Evolutionary conservation across 1,140 invertebrate genomes (phyloP), one percentile per base, ranked within the genome.

Genomic region (Rhopalosiphum maidis): DNA sequence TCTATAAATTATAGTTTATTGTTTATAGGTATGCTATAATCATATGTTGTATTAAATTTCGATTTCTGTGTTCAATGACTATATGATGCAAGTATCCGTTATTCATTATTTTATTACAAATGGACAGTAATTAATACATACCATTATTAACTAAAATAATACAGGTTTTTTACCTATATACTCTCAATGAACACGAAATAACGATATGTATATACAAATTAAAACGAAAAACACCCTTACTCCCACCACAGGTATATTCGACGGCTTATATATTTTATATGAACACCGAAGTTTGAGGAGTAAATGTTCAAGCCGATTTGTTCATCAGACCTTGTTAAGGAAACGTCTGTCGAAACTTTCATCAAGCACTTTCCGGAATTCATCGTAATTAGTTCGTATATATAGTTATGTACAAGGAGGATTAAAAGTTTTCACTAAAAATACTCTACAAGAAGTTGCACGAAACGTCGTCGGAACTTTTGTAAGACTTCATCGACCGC

Each of bases 401-500:
- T 25, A n/a, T n/a, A 60, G 25, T 30, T 30, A 35, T n/a, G 18
- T 18, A 77, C 48, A 89, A 89, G 41, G 51, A 37, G 51, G 87
- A 89, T 89, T 89, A 89, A 89, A 89, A 89, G 35, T 89, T 89
- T 89, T 88, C n/a, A 15, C n/a, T 55, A 89, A 89, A 89, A 89
- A 55, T 51, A 88, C 48, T 54, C 22, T 0, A 6, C 86, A 5
- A 51, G 35, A 87, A 87, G 86, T 87, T 87, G 86, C 86, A 21
- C 30, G 18, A 87, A 87, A 48, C 18, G 25, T n/a, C 15, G 43
- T 48, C 4, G 46, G 30, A 35, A 87, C 46, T n/a, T 48, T 87
- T 87, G 11, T 87, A 87, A 22, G 86, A n/a, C 43, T 87, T 87
- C 86, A 51, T n/a, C 30, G 86, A n/a, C 86, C 86, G 23, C 43